Percentiles rank a stretch among this genome's conserved stretches.
phyloP scores from a whole-genome alignment of 2,888 invertebrate species.

The Smittia sp. region DNA sequence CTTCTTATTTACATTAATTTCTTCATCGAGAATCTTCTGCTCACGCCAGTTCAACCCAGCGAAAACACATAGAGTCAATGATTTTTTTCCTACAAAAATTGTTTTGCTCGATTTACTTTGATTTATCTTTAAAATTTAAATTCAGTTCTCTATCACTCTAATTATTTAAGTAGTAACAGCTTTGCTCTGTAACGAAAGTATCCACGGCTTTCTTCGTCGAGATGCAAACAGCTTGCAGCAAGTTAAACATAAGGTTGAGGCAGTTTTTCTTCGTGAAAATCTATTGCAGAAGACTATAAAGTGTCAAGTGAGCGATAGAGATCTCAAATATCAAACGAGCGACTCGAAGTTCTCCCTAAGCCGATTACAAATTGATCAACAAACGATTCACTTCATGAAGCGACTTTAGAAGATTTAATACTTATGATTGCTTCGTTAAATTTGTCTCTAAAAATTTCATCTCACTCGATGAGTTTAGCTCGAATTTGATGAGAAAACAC shows the following conservation, averaged over 20 bases:
- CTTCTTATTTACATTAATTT: constrained; percentile 11
- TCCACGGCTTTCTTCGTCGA: background rate
- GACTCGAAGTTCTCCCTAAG: too few species aligned
- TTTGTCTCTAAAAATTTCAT: background rate
- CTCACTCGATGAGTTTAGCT: constrained; percentile 15
- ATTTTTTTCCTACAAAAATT: constrained; percentile 5
- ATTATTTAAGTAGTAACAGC: background rate
- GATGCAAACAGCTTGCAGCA: too few species aligned
- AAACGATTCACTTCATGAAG: background rate
- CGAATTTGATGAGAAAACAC: background rate
- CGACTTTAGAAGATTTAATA: background rate
- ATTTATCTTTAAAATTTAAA: constrained; percentile 17
- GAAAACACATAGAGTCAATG: background rate
- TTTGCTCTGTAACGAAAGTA: background rate
- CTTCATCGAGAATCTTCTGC: background rate
- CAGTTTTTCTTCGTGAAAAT: constrained; percentile 34
- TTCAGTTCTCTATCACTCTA: constrained; percentile 20
- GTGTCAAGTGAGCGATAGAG: background rate
- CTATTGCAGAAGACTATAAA: constrained; percentile 32
- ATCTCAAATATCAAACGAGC: background rate
- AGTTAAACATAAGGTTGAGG: constrained; percentile 20
- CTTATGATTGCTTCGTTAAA: constrained; percentile 14
- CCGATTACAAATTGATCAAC: background rate
- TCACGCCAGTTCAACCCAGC: too few species aligned
- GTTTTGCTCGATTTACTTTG: background rate